Conservation (phyloP, 2,113 vertebrate species). For the Calonectris borealis region DNA sequence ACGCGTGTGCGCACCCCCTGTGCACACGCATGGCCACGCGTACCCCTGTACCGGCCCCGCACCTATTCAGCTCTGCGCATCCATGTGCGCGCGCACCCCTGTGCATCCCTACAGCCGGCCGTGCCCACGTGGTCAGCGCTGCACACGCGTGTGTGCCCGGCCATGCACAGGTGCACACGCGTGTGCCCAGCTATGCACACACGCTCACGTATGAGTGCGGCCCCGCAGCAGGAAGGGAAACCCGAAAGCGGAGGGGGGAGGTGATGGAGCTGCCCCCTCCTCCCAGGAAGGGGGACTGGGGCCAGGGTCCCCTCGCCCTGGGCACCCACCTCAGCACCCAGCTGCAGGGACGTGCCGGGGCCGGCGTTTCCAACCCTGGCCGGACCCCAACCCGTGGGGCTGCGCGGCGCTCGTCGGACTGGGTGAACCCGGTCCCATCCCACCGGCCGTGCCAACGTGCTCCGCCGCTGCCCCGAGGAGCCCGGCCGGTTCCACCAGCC, state of each 20-base stretch:
- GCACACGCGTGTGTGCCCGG: fast-evolving
- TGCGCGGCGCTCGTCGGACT: background rate
- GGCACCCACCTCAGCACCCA: background rate
- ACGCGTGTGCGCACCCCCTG: no score
- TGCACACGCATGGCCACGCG: fast-evolving
- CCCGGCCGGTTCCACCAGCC: constrained; percentile 27
- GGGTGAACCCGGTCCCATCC: background rate
- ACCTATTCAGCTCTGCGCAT: fast-evolving
- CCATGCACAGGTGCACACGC: fast-evolving
- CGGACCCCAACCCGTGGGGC: fast-evolving
- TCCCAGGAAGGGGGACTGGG: background rate
- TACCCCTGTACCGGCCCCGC: background rate
- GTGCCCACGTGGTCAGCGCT: fast-evolving
- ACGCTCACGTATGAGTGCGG: fast-evolving
- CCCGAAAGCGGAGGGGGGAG: fast-evolving
- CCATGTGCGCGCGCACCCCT: fast-evolving
- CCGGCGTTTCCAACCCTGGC: background rate
- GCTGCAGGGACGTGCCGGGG: background rate
- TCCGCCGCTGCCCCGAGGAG: background rate
- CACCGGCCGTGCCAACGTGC: background rate
- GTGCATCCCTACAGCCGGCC: fast-evolving
- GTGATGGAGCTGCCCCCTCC: no score
- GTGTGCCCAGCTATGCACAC: background rate
- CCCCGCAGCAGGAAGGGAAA: background rate
- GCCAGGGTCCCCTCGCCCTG: background rate